These are phyloP conservation scores for Araneus ventricosus DNA, from an alignment of 1,140 invertebrate genomes.

Conservation along the genomic window DNA sequence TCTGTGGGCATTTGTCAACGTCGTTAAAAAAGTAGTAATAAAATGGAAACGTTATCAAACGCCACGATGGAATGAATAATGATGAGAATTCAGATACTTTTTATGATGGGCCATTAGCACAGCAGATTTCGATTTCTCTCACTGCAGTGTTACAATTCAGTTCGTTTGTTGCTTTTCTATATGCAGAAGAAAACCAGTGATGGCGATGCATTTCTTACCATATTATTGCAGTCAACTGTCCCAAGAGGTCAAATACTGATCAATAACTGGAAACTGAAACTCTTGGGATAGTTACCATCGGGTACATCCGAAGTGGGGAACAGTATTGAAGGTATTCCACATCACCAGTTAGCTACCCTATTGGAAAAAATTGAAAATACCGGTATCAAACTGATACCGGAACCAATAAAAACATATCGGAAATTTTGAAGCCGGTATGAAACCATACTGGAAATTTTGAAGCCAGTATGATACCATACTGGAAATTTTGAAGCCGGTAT, in stretches of 20 bases:
- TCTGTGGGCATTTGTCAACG: background rate
- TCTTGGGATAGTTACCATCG: background rate
- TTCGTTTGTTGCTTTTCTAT: background rate
- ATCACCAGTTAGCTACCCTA: background rate
- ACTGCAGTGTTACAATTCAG: background rate
- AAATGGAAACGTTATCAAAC: background rate
- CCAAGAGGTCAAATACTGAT: constrained; percentile 33
- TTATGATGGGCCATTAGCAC: background rate
- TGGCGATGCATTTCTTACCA: background rate
- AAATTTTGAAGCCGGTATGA: too few species aligned
- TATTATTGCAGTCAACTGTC: background rate
- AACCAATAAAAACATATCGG: too few species aligned
- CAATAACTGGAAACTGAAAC: constrained; percentile 3
- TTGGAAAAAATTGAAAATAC: too few species aligned
- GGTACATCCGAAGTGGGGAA: background rate
- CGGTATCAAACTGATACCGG: too few species aligned
- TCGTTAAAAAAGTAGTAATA: background rate
- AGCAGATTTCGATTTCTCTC: background rate
- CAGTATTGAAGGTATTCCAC: constrained; percentile 32
- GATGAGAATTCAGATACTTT: background rate
- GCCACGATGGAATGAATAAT: background rate
- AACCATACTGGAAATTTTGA: too few species aligned
- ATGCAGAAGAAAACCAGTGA: constrained; percentile 30
- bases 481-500: too few species aligned
- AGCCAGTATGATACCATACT: too few species aligned